These are phyloP conservation scores for Hofmannophila pseudospretella DNA, from an alignment of 2,888 invertebrate genomes.

Conservation along the genomic window DNA sequence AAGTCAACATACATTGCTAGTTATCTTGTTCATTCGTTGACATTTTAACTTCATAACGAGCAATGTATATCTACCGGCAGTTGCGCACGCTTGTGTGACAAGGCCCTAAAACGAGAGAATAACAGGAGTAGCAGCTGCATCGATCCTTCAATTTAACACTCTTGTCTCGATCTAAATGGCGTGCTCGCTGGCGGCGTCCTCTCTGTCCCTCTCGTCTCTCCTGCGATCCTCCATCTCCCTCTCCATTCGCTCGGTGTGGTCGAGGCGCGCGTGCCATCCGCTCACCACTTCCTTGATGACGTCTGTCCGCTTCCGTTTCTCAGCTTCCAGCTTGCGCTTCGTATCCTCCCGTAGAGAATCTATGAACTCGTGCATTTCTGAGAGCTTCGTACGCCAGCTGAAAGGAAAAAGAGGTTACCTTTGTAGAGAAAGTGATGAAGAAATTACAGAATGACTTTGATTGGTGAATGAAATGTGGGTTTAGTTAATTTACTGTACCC, in stretches of 20 bases:
- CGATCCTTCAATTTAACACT: no score
- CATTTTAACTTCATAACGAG: no score
- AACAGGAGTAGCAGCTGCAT: no score
- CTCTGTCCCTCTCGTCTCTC: neutral
- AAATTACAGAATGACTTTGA: neutral
- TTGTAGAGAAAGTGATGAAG: neutral
- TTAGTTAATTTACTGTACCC: no score
- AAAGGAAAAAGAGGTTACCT: accelerated
- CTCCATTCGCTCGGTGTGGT: conserved; percentile 3
- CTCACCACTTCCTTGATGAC: conserved; percentile 17
- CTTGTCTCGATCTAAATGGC: no score
- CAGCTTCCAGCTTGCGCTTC: conserved; percentile 17
- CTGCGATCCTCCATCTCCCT: neutral
- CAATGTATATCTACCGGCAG: no score
- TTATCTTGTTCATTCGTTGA: no score
- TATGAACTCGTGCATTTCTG: conserved; percentile 33
- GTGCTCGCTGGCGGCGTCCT: no score
- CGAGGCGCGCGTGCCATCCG: conserved; percentile 24
- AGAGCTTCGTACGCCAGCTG: conserved; percentile 45
- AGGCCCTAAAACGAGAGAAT: no score
- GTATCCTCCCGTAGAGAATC: conserved; percentile 21
- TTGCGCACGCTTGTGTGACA: no score
- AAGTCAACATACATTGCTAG: no score
- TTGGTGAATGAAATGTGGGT: neutral
- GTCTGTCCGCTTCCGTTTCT: conserved; percentile 17